A percentile compares a stretch with the other conserved stretches of the same genome.
phyloP scores from a whole-genome alignment of 2,113 vertebrate species.

The Hypanus sabinus region DNA sequence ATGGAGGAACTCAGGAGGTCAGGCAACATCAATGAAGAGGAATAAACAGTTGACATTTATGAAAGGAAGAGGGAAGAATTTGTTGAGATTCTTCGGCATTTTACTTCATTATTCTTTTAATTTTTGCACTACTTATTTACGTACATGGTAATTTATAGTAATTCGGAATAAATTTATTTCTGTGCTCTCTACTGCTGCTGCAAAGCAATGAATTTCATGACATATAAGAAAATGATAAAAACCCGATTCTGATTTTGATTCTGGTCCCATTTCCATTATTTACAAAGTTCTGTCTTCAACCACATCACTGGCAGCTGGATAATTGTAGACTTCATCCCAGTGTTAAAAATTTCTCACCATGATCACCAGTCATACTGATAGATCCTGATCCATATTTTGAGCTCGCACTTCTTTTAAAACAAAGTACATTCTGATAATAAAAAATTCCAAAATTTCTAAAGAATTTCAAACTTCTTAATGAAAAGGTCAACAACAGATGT shows the following conservation, averaged over 20 bases:
- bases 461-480: not conserved
- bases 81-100: no score
- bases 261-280: not conserved
- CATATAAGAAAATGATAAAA: no score
- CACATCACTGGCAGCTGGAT: not conserved
- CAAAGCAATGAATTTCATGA: no score
- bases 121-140: no score
- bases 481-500: not conserved
- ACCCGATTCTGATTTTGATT: not conserved
- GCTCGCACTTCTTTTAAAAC: not conserved
- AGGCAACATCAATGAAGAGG: no score
- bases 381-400: not conserved
- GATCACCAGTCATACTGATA: not conserved
- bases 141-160: no score
- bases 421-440: not conserved
- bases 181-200: no score
- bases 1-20: no score
- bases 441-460: conserved; percentile 9
- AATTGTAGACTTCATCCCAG: not conserved
- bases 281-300: not conserved
- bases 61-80: no score
- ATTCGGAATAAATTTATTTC: no score
- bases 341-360: not conserved
- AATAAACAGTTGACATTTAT: no score
- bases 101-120: no score